Base-by-base conservation (phyloP, 1,140 invertebrate genomes). In the Aplysia californica region DNA sequence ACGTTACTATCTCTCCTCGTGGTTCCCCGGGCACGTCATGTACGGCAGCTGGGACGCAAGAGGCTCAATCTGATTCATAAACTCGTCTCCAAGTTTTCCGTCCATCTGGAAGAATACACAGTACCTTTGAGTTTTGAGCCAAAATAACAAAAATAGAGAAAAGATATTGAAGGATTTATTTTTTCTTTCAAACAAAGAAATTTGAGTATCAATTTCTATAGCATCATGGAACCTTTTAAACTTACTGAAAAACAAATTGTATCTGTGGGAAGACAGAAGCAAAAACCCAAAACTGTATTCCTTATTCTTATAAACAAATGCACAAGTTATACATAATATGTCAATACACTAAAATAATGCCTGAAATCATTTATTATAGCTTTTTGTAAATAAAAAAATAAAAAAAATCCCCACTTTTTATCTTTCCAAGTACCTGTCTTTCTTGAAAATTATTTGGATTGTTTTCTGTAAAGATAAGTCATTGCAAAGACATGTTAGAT, bases 11-110 rank as follows among this genome's bases (percentile, higher is more conserved):
- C 80, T 76, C 15, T 81, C 61, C 81, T 90, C 89, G 76, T 90
- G 89, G 74, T 90, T 90, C 71, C 89, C 89, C 50, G 83, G 82
- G 75, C 84, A 86, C 23, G 87, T 87, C 89, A 90, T 90, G 77
- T 90, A 90, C 10, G 89, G 89, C 21, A 89, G 44, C 61, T 85
- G 75, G 15, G 85, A 82, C 44, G 89, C 85, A 33, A 90, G 75
- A 33, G 87, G 81, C 79, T 90, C 79, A 33, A 90, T 85, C 75
- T 87, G 83, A 36, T 79, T 82, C 85, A 90, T 87, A 56, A 89
- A 90, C 29, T 83, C 77, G 80, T 90, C 89, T 26, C 89, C 89
- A n/a, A 85, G n/a, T n/a, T n/a, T n/a, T n/a, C 81, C 87, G 77
- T 86, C 81, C 55, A 87, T 71, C 87, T 89, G 67, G 36, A 75